phyloP scores from a whole-genome alignment of 2,113 vertebrate genomes.

The Seriola rivoliana region DNA sequence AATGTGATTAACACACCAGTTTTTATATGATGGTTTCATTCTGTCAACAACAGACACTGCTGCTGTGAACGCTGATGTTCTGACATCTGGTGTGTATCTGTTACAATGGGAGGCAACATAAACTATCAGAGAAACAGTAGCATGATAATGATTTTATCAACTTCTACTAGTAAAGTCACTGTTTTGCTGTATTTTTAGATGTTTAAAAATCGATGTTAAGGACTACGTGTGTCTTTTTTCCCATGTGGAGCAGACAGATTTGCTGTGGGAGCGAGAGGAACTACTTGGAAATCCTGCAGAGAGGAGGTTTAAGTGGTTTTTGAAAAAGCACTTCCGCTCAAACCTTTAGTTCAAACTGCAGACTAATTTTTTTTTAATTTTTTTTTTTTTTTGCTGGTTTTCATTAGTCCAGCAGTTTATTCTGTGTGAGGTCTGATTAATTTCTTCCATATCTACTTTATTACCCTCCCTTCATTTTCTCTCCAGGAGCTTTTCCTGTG shows the following conservation, averaged over 20 bases:
- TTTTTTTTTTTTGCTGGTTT: constrained; percentile 27
- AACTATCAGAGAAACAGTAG: background rate
- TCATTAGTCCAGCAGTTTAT: constrained; percentile 42
- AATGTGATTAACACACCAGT: constrained; percentile 8
- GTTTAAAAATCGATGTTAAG: background rate
- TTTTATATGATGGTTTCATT: constrained; percentile 2
- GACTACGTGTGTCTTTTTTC: background rate
- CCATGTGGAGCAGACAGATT: background rate
- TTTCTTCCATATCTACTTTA: constrained; percentile 55
- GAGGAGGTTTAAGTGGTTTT: constrained; percentile 1
- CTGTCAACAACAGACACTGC: constrained; percentile 13
- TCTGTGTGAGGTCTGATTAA: constrained; percentile 70
- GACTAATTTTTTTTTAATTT: background rate
- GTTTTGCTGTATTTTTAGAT: background rate
- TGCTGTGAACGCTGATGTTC: background rate
- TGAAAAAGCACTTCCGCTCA: background rate
- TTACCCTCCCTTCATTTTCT: constrained; percentile 45
- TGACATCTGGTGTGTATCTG: constrained; percentile 27
- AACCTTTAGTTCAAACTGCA: constrained; percentile 6
- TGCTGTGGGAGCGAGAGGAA: constrained; percentile 1
- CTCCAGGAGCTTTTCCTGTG: constrained; percentile 60
- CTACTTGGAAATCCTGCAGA: constrained; percentile 4
- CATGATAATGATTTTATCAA: constrained; percentile 6
- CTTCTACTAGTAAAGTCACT: background rate
- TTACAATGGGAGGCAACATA: background rate